Base-by-base conservation (phyloP, 1,140 invertebrate species). In the Brachystomella parvula region DNA sequence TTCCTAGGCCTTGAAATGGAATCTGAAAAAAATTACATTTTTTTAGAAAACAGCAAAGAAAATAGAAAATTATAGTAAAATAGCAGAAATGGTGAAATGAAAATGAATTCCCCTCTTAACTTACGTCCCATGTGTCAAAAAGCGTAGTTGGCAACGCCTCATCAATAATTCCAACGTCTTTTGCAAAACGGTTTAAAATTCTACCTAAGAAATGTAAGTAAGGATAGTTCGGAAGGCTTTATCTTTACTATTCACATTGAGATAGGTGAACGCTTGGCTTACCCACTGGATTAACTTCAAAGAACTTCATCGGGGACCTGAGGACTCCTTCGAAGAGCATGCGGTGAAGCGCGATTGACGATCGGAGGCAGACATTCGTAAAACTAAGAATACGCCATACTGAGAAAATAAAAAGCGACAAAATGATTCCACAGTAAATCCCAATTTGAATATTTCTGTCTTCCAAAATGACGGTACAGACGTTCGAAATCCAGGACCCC, bases 111-210 rank as follows among this genome's bases (percentile, higher is more conserved):
- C 39, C 9, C 9, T 12, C n/a, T 44, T n/a, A n/a, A 6, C 49
- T 53, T 26, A 53, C 49, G 6, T 53, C 49, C 6, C 49, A 53
- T 3, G 89, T 86, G 76, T 96, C 92, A 60, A 92, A 80, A 61
- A 88, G 82, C 3, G 84, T 81, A 56, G 82, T 79, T 58, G 94
- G 93, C 17, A 97, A 77, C 0, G 87, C 76, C 78, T 96, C 93
- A 75, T 96, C 94, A 71, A 94, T 84, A 0, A 86, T 83, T 0
- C 89, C 88, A 75, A 89, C 83, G 68, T 90, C 88, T 77, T 88
- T 89, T 2, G 87, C 86, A 71, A 90, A 90, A 47, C 88, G 77
- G 75, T 89, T 89, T 9, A 89, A 76, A 29, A 89, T 87, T 57
- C 87, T 75, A 2, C 87, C 87, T 79, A 62, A 9, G 24, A 35